These are phyloP conservation scores for Andrena haemorrhoa DNA, from an alignment of 2,888 invertebrate species.

Conservation along the genomic window DNA sequence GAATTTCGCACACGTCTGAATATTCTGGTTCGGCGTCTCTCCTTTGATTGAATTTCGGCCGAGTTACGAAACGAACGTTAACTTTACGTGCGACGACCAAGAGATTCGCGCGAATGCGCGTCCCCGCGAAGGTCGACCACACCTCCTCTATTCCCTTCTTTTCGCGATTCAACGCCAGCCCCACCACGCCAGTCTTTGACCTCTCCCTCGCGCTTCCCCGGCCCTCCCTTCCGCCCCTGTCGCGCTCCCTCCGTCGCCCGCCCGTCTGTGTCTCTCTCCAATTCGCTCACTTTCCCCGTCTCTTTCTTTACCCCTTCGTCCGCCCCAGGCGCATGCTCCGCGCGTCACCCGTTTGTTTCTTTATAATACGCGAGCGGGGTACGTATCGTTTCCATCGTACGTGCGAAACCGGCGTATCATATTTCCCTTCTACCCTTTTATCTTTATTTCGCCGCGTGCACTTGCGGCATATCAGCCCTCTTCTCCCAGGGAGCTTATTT, in stretches of 20 bases:
- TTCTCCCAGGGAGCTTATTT: neutral
- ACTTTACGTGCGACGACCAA: slow-evolving; percentile 44
- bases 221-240: neutral
- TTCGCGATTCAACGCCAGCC: slow-evolving; percentile 44
- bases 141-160: slow-evolving; percentile 66
- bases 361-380: slow-evolving; percentile 21
- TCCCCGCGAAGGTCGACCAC: slow-evolving; percentile 81
- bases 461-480: neutral
- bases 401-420: slow-evolving; percentile 15
- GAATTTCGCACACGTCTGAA: neutral
- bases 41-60: slow-evolving; percentile 13
- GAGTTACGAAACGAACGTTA: slow-evolving; percentile 30
- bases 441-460: neutral
- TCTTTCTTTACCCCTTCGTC: neutral
- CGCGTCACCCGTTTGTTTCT: slow-evolving; percentile 15
- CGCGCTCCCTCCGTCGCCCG: neutral
- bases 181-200: slow-evolving; percentile 22
- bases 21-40: neutral
- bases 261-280: neutral
- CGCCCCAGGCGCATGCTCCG: neutral
- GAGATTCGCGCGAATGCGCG: slow-evolving; percentile 46
- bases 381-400: slow-evolving; percentile 27
- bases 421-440: slow-evolving; percentile 23
- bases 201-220: slow-evolving; percentile 6
- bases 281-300: neutral